Evolutionary conservation across 2,888 invertebrate genomes (phyloP).

Genomic region (Pseudococcus jackbeardsleyi): DNA sequence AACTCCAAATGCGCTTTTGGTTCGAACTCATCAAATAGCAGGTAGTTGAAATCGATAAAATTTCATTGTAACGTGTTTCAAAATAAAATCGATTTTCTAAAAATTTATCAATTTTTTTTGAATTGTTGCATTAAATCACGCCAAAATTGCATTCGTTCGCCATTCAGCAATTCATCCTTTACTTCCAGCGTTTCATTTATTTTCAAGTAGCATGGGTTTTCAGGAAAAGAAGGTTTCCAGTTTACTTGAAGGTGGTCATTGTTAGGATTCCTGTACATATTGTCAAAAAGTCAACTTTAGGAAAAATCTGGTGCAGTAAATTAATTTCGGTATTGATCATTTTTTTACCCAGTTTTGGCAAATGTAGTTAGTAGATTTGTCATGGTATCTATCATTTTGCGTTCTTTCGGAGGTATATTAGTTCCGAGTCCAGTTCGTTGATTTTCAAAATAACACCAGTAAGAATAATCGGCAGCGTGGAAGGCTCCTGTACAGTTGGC

Average conservation of each 20-base stretch:
- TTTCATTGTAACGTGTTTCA: no score
- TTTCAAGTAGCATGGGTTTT: background rate
- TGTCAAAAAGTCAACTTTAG: background rate
- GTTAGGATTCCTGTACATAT: background rate
- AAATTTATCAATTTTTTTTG: background rate
- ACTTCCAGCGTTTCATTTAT: background rate
- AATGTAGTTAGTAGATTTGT: background rate
- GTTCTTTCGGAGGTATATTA: background rate
- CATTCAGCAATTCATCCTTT: background rate
- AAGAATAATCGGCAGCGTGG: background rate
- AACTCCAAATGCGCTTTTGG: no score
- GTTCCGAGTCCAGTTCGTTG: no score
- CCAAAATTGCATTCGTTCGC: constrained; percentile 30
- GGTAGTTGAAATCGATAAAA: no score
- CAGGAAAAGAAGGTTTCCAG: background rate
- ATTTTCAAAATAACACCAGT: background rate
- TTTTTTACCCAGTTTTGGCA: background rate
- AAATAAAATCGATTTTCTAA: no score
- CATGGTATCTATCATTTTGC: background rate
- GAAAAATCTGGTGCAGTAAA: background rate
- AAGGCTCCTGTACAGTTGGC: background rate
- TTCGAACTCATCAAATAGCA: no score
- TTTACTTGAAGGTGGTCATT: background rate
- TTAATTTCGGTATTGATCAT: background rate
- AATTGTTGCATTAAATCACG: constrained; percentile 25